Evolutionary conservation across 1,140 invertebrate species (phyloP).

Genomic region (Hesperophylax magnus): DNA sequence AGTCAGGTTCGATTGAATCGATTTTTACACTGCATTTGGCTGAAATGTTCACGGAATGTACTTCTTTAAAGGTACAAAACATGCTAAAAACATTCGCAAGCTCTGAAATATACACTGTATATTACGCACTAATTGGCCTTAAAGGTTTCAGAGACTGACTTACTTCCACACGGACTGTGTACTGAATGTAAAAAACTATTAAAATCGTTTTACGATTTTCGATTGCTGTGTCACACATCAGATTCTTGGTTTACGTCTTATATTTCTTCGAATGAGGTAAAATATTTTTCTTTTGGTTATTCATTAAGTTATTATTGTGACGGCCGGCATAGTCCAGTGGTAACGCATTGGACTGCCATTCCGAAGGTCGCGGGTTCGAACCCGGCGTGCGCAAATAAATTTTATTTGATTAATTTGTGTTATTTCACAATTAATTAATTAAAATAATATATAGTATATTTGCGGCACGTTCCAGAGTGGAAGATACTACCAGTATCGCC

Average conservation of each 20-base stretch:
- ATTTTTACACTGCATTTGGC: constrained; percentile 10
- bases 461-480: too few species aligned
- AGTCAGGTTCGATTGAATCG: constrained; percentile 22
- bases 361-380: too few species aligned
- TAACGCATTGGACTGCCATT: too few species aligned
- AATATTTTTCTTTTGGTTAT: background rate
- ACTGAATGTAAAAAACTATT: constrained; percentile 12
- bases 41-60: constrained; percentile 35
- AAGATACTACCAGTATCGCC: too few species aligned
- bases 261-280: constrained; percentile 9
- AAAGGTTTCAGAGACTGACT: constrained; percentile 30
- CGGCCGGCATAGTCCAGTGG: too few species aligned
- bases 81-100: background rate
- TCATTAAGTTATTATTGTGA: too few species aligned
- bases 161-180: constrained; percentile 34
- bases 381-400: too few species aligned
- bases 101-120: background rate
- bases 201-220: constrained; percentile 30
- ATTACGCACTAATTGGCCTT: background rate
- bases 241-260: constrained; percentile 23
- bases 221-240: constrained; percentile 15
- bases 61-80: constrained; percentile 23
- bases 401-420: too few species aligned
- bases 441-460: too few species aligned
- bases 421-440: too few species aligned